These are phyloP conservation scores for Sycophila sp. DNA, from an alignment of 1,140 invertebrate genomes.

Conservation along the genomic window DNA sequence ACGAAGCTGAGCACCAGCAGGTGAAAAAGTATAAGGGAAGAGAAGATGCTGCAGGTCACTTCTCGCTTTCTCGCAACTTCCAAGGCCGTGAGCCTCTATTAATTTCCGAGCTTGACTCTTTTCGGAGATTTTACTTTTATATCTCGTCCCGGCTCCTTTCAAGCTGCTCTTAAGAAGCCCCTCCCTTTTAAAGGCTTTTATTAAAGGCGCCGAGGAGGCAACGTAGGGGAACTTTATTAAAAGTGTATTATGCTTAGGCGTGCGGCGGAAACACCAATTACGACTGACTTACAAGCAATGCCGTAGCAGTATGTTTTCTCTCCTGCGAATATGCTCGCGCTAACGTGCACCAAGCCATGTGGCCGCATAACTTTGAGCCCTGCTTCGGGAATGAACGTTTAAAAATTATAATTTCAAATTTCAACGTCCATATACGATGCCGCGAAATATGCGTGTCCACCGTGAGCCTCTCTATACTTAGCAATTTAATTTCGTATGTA, in stretches of 20 bases:
- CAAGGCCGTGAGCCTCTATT: not conserved
- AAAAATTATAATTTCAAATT: slow-evolving; percentile 60
- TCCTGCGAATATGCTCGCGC: not conserved
- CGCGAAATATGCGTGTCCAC: not conserved
- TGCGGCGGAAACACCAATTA: slow-evolving; percentile 10
- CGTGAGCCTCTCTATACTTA: not conserved
- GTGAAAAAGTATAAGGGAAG: not conserved
- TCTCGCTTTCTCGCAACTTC: not conserved
- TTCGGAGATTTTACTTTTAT: slow-evolving; percentile 18
- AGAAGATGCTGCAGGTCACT: not conserved
- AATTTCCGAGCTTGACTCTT: slow-evolving; percentile 14
- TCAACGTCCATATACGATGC: not conserved
- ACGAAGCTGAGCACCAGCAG: not conserved
- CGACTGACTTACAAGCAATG: slow-evolving; percentile 1
- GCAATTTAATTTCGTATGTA: slow-evolving; percentile 26
- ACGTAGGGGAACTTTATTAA: slow-evolving; percentile 55
- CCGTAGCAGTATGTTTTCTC: not conserved
- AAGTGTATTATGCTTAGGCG: slow-evolving; percentile 37
- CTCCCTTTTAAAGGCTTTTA: not conserved
- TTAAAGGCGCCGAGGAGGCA: not conserved
- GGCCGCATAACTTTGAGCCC: not conserved
- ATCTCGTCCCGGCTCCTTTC: not conserved
- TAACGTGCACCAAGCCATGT: not conserved
- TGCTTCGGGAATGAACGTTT: slow-evolving; percentile 37
- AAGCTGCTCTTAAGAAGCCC: not conserved